These are phyloP conservation scores for Lepas anatifera DNA, from an alignment of 2,888 invertebrate species.

Conservation along the genomic window DNA sequence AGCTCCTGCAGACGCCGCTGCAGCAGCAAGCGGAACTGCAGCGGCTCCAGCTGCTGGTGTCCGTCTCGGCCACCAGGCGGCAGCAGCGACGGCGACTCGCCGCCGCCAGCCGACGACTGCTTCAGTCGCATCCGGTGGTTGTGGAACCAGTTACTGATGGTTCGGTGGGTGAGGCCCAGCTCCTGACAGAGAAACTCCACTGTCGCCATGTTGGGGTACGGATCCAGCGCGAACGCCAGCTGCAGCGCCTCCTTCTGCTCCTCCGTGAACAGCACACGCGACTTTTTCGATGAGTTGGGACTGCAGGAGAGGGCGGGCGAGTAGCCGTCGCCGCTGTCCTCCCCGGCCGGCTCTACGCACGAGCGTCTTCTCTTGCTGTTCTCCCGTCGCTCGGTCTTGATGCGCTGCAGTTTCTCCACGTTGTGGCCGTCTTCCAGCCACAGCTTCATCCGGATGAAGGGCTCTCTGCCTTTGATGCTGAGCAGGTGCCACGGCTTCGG, in stretches of 20 bases:
- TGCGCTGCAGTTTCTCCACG: conserved; percentile 58
- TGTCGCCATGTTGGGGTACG: conserved; percentile 91
- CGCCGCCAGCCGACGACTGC: conserved; percentile 38
- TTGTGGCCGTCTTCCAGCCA: conserved; percentile 95
- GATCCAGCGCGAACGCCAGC: conserved; percentile 87
- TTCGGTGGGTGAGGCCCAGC: conserved; percentile 78
- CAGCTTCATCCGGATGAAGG: conserved; percentile 89
- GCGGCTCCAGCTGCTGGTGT: conserved; percentile 63
- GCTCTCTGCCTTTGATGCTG: conserved; percentile 93
- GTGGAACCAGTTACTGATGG: conserved; percentile 99
- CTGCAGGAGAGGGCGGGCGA: conserved; percentile 21
- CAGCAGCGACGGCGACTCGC: conserved; percentile 16
- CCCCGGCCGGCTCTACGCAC: conserved; percentile 49
- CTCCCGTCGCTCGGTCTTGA: conserved; percentile 61
- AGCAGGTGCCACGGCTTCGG: conserved; percentile 99
- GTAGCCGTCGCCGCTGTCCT: conserved; percentile 67
- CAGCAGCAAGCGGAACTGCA: conserved; percentile 74
- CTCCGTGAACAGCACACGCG: conserved; percentile 91
- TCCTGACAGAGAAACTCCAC: conserved; percentile 91
- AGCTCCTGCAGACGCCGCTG: conserved; percentile 79
- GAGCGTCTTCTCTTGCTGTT: conserved; percentile 72
- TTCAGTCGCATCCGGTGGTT: conserved; percentile 98
- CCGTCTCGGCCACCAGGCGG: conserved; percentile 20
- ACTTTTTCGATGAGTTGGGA: conserved; percentile 69
- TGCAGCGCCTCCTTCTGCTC: conserved; percentile 95